phyloP scores from a whole-genome alignment of 1,140 invertebrate genomes.

The Leguminivora glycinivorella region DNA sequence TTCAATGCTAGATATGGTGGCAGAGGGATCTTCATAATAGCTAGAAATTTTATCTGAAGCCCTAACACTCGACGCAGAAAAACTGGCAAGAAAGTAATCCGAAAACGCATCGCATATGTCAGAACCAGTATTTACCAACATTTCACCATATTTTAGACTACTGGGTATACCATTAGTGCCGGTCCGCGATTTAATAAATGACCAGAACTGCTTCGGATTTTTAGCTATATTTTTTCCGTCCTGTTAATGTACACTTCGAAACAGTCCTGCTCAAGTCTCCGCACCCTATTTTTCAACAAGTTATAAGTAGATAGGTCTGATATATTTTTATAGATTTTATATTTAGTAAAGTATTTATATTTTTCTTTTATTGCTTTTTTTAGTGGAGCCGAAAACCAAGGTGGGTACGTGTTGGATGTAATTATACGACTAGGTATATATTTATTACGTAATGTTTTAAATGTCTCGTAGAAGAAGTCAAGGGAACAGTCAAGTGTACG shows the following conservation, averaged over 20 bases:
- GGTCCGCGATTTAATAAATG: not conserved
- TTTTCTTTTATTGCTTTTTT: not conserved
- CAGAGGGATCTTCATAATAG: not conserved
- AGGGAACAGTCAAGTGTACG: not conserved
- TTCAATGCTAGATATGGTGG: not conserved
- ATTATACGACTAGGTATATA: not conserved
- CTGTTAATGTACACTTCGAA: not conserved
- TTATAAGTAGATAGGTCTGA: not conserved
- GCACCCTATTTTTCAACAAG: not conserved
- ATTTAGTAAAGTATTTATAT: not conserved
- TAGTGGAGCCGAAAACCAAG: not conserved
- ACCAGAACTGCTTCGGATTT: not conserved
- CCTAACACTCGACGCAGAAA: not conserved
- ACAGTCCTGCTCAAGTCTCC: not conserved
- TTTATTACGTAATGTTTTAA: not conserved
- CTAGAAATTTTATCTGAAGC: not conserved
- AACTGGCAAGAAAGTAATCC: not conserved
- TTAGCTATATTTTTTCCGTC: not conserved
- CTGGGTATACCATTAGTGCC: not conserved
- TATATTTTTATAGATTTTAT: not conserved
- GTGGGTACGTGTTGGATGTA: not conserved
- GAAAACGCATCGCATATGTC: not conserved
- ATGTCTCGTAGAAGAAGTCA: not conserved
- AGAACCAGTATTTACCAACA: not conserved
- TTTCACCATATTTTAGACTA: not conserved